Evolutionary conservation across 2,113 vertebrate genomes (phyloP).

Genomic region (Hystrix brachyura): DNA sequence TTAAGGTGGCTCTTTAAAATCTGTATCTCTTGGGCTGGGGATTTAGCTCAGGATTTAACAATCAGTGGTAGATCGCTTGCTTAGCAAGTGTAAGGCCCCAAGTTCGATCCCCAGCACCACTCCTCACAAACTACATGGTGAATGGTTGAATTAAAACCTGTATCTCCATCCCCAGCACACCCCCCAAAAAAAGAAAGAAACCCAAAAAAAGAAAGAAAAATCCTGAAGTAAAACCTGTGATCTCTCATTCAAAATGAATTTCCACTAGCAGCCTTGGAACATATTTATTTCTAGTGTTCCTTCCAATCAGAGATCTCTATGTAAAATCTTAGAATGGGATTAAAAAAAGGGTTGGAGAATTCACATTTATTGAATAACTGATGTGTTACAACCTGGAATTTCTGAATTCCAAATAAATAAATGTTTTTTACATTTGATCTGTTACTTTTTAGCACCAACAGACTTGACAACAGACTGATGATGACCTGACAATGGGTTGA

Average conservation of each 20-base stretch:
- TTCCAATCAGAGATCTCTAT: constrained; percentile 59
- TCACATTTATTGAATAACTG: constrained; percentile 81
- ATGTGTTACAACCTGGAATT: constrained; percentile 74
- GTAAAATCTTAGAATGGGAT: constrained; percentile 56
- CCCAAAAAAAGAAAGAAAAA: no score
- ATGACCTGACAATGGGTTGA: background rate
- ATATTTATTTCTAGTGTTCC: constrained; percentile 54
- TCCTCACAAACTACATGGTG: no score
- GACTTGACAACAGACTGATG: constrained; percentile 39
- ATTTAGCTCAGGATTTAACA: no score
- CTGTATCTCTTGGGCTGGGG: no score
- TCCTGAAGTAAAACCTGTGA: background rate
- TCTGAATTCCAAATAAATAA: constrained; percentile 81
- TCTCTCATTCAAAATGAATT: no score
- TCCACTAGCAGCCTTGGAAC: constrained; percentile 54
- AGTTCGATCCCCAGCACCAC: no score
- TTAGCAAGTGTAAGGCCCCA: no score
- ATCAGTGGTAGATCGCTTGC: no score
- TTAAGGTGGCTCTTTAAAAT: constrained; percentile 65
- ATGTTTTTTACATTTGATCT: constrained; percentile 70
- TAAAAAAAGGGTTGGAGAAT: constrained; percentile 57
- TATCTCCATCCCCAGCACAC: no score
- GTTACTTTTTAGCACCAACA: constrained; percentile 74
- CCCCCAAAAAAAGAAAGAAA: no score
- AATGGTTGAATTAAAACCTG: no score